Conservation (phyloP, 2,113 vertebrate genomes). For the Anarrhichthys ocellatus region DNA sequence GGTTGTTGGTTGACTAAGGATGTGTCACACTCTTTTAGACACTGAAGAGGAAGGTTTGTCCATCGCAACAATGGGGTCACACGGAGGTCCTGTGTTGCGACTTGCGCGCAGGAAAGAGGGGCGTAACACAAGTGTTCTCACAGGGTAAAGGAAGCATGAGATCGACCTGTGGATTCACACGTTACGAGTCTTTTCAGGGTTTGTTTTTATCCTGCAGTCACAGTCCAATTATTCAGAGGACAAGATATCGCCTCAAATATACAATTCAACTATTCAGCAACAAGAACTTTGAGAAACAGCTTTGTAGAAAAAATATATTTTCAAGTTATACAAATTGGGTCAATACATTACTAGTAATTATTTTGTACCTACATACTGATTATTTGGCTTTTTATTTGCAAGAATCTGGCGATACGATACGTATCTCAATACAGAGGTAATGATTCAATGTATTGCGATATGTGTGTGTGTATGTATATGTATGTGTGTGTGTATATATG, state of each 20-base stretch:
- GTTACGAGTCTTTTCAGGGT: not conserved
- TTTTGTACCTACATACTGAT: not conserved
- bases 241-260: not conserved
- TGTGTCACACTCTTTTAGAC: not conserved
- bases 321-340: not conserved
- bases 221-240: not conserved
- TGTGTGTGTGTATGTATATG: too few relatives aligned
- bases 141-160: not conserved
- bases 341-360: not conserved
- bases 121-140: not conserved
- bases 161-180: too few relatives aligned
- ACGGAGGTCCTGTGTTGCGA: not conserved
- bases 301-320: not conserved
- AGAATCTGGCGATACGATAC: too few relatives aligned
- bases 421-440: too few relatives aligned
- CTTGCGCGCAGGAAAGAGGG: too few relatives aligned
- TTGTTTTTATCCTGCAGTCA: not conserved
- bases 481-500: too few relatives aligned
- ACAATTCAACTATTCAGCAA: not conserved
- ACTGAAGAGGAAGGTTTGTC: not conserved
- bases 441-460: too few relatives aligned
- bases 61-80: not conserved
- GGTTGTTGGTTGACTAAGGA: not conserved
- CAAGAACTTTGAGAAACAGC: not conserved
- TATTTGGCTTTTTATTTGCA: too few relatives aligned